These are phyloP conservation scores for Steatocranus sp. DNA, from an alignment of 2,797 vertebrate genomes.

Conservation along the genomic window DNA sequence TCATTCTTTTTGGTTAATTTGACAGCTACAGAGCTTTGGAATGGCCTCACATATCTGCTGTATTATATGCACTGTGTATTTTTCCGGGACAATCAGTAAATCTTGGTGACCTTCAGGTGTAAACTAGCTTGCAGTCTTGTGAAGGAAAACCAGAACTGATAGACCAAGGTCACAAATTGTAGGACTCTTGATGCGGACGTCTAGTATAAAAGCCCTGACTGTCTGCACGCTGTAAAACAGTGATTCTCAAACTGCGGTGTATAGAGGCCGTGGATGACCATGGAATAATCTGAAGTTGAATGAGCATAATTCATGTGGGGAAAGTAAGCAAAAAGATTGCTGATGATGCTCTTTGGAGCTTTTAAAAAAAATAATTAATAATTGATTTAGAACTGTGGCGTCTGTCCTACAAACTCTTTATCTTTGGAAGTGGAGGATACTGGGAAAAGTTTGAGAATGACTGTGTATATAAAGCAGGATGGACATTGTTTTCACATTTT, in stretches of 20 bases:
- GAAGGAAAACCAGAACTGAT: background rate
- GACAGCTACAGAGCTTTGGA: background rate
- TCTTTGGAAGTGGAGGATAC: background rate
- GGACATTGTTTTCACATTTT: slow-evolving; percentile 1
- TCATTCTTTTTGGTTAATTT: background rate
- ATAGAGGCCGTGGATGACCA: background rate
- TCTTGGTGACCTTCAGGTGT: background rate
- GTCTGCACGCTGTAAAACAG: background rate
- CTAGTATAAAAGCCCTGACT: background rate
- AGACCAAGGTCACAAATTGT: background rate
- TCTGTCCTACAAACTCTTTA: background rate
- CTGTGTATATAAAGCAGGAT: background rate
- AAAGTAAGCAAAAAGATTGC: background rate
- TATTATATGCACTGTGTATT: background rate
- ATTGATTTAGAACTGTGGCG: background rate
- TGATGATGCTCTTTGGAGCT: background rate
- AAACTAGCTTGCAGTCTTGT: background rate
- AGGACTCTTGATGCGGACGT: no score
- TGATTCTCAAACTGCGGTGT: background rate
- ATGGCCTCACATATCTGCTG: background rate
- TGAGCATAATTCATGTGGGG: background rate
- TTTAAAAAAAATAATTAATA: background rate
- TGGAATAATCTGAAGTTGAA: background rate
- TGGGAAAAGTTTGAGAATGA: background rate
- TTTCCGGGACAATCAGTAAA: background rate